phyloP scores from a whole-genome alignment of 2,113 vertebrate species.

The Tapirus terrestris region DNA sequence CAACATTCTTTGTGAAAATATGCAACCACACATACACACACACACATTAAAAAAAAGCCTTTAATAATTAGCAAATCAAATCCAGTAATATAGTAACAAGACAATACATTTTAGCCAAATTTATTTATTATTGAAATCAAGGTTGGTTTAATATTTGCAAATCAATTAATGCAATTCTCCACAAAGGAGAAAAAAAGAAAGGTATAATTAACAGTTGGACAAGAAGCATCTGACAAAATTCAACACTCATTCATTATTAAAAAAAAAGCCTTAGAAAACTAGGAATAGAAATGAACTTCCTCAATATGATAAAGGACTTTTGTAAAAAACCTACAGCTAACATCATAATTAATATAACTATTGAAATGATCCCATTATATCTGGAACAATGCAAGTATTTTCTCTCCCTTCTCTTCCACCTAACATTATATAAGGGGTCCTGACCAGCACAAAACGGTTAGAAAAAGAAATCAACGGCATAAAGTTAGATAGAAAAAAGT shows the following conservation, averaged over 20 bases:
- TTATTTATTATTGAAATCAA: neutral
- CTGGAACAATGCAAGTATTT: neutral
- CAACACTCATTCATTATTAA: neutral
- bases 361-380: fast-evolving
- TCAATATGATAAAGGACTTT: neutral
- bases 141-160: neutral
- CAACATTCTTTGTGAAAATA: neutral
- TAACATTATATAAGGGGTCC: neutral
- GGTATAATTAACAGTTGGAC: neutral
- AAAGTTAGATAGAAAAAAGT: neutral
- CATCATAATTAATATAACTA: neutral
- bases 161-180: neutral
- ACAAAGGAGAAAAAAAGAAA: neutral
- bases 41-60: neutral
- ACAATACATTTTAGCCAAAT: neutral
- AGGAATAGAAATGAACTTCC: neutral
- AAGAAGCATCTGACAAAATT: neutral
- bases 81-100: neutral
- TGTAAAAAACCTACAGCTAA: neutral
- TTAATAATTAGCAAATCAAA: neutral
- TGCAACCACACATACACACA: too few relatives aligned
- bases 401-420: neutral
- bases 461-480: neutral
- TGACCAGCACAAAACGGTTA: neutral
- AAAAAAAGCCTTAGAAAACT: neutral